Percentiles rank a stretch among this genome's conserved stretches.
Evolutionary conservation across 2,888 invertebrate species (phyloP).

Genomic region (Scrobipalpa costella): DNA sequence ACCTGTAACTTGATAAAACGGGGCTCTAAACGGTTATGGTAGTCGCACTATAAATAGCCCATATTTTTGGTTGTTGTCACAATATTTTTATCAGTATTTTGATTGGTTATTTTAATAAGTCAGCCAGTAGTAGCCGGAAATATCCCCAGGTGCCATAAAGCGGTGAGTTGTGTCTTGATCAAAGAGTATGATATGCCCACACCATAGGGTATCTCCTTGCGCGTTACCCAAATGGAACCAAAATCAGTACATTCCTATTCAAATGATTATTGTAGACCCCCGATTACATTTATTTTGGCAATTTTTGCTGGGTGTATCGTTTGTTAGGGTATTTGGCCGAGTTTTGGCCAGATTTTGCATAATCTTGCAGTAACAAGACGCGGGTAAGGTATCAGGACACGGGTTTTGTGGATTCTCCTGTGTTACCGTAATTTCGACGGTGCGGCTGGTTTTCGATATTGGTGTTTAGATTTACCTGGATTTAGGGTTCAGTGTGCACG

Average conservation of each 20-base stretch:
- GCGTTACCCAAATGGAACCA: slow-evolving; percentile 37
- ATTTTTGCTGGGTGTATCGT: slow-evolving; percentile 46
- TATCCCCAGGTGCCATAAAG: too few relatives aligned
- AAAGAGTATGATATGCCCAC: too few relatives aligned
- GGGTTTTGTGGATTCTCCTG: slow-evolving; percentile 14
- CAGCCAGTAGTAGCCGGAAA: too few relatives aligned
- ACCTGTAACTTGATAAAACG: too few relatives aligned
- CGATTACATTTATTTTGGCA: slow-evolving; percentile 74
- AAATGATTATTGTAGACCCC: slow-evolving; percentile 76
- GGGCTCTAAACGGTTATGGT: too few relatives aligned
- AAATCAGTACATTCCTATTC: slow-evolving; percentile 78
- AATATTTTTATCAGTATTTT: too few relatives aligned
- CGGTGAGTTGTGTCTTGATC: too few relatives aligned
- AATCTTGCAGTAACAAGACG: slow-evolving; percentile 37
- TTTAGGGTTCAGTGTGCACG: neutral
- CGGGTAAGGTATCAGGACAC: slow-evolving; percentile 13
- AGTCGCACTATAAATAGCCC: too few relatives aligned
- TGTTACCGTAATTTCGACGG: neutral
- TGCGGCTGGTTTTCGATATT: neutral
- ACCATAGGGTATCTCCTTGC: too few relatives aligned
- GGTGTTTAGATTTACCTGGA: slow-evolving; percentile 8
- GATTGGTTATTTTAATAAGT: too few relatives aligned
- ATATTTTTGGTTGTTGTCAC: too few relatives aligned
- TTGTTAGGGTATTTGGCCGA: slow-evolving; percentile 43
- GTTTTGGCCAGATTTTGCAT: slow-evolving; percentile 38